Evolutionary conservation across 2,888 invertebrate species (phyloP), one percentile per base, ranked within the genome.

Genomic region (Phyto melanocephala): DNA sequence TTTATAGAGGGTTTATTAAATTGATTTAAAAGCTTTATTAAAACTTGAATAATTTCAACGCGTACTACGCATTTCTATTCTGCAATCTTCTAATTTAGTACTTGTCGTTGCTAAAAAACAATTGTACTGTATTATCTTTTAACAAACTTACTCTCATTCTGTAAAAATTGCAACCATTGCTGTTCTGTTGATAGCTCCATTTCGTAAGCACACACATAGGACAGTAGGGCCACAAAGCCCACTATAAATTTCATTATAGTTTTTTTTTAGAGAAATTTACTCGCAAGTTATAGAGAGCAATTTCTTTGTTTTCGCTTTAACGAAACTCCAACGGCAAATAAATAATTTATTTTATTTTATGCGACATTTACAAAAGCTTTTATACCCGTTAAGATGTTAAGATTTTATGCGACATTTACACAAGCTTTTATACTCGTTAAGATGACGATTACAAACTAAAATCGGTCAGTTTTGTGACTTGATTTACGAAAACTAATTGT

Each of bases 191-290:
- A 67, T 13, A 86, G 3, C 11, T 87, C 87, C 37, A 87, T 83
- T 15, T 89, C 87, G 22, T 86, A 86, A 82, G 88, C 87, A 24
- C 85, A 78, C 2, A 76, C 82, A 42, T 77, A 85, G 83, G 87
- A 88, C 83, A 87, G 70, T 40, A 88, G 74, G 80, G 86, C 86
- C 68, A 87, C 68, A 50, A 87, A 85, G 65, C 86, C 63, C 68
- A 82, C 84, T 1, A 85, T 74, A 37, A 85, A 76, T 63, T 85
- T 86, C 85, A 85, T 88, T 86, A 83, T 87, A 82, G 8, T 28
- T 37, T 28, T 56, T 13, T 11, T 52, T 2, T 20, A 40, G 5
- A 15, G 5, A 33, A 11, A 22, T 40, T 40, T 42, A 58, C 0
- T 67, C 45, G 22, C 3, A 35, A n/a, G n/a, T n/a, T 20, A 11